Percentiles rank a stretch among this genome's conserved stretches.
phyloP scores from a whole-genome alignment of 2,113 vertebrate genomes.

The Prolemur simus region DNA sequence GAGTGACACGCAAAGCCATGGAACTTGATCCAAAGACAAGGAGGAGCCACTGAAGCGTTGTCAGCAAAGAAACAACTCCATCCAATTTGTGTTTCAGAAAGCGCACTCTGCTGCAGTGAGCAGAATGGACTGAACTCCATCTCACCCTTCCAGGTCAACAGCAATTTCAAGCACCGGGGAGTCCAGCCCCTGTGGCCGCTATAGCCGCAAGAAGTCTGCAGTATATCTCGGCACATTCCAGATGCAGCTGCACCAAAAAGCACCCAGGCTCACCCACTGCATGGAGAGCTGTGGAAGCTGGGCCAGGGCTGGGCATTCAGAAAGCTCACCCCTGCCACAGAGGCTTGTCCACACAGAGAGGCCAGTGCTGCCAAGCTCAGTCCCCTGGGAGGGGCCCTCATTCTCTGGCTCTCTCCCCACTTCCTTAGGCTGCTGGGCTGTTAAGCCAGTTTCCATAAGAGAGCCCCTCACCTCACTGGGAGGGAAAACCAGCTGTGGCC shows the following conservation, averaged over 20 bases:
- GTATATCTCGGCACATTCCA: neutral
- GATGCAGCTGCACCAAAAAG: too few relatives aligned
- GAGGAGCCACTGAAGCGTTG: neutral
- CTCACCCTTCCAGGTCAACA: slow-evolving; percentile 59
- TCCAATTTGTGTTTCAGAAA: neutral
- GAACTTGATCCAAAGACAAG: slow-evolving; percentile 26
- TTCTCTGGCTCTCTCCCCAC: neutral
- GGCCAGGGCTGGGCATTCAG: neutral
- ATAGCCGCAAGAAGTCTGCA: neutral
- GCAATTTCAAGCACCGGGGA: neutral
- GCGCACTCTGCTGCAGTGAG: neutral
- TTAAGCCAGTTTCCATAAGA: neutral
- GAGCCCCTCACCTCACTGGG: neutral
- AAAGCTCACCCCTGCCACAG: neutral
- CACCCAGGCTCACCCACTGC: neutral
- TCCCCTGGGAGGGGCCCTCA: neutral
- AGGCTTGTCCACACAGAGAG: neutral
- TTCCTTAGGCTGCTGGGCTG: neutral
- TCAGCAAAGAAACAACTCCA: slow-evolving; percentile 20
- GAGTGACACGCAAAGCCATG: neutral
- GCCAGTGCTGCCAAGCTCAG: neutral
- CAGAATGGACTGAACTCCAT: slow-evolving; percentile 41
- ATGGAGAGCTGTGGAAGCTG: neutral
- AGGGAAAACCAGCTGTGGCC: neutral
- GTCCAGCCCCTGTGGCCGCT: neutral